Evolutionary conservation across 2,888 invertebrate species (phyloP).

Genomic region (Hirtodrosophila histrioides): DNA sequence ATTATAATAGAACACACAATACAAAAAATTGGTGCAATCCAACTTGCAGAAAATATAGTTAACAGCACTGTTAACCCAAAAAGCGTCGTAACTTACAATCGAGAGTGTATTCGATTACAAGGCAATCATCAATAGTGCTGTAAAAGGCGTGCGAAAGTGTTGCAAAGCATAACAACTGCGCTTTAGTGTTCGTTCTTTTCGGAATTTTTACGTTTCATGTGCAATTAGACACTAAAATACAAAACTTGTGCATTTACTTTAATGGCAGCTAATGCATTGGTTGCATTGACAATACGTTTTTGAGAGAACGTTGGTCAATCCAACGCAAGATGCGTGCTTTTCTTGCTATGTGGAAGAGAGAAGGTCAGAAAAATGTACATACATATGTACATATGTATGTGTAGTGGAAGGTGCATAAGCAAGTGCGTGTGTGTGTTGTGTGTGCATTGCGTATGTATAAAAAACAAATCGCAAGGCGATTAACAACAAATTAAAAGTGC

Average conservation of each 20-base stretch:
- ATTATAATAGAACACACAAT: too few relatives aligned
- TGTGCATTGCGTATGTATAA: slow-evolving; percentile 56
- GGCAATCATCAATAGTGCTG: slow-evolving; percentile 40
- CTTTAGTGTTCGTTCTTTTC: slow-evolving; percentile 59
- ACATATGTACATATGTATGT: slow-evolving; percentile 34
- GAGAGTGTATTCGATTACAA: slow-evolving; percentile 32
- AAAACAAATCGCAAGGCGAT: slow-evolving; percentile 50
- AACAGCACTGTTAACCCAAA: slow-evolving; percentile 1
- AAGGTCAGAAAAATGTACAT: slow-evolving; percentile 76
- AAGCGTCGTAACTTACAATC: background rate
- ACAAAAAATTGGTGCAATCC: too few relatives aligned
- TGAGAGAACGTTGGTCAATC: slow-evolving; percentile 11
- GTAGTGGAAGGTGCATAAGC: slow-evolving; percentile 56
- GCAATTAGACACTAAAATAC: slow-evolving; percentile 45
- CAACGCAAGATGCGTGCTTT: slow-evolving; percentile 41
- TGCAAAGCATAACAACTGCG: slow-evolving; percentile 62
- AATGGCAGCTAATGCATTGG: slow-evolving; percentile 20
- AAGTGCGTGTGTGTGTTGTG: slow-evolving; percentile 48
- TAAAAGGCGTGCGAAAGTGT: slow-evolving; percentile 46
- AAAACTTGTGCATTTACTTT: slow-evolving; percentile 30
- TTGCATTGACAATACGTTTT: slow-evolving; percentile 6
- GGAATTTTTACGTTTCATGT: slow-evolving; percentile 55
- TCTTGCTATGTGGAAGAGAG: slow-evolving; percentile 57
- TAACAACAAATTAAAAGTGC: slow-evolving; percentile 58
- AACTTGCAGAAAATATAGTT: background rate